phyloP scores from a whole-genome alignment of 1,140 invertebrate species.

The Drosophila dunni region DNA sequence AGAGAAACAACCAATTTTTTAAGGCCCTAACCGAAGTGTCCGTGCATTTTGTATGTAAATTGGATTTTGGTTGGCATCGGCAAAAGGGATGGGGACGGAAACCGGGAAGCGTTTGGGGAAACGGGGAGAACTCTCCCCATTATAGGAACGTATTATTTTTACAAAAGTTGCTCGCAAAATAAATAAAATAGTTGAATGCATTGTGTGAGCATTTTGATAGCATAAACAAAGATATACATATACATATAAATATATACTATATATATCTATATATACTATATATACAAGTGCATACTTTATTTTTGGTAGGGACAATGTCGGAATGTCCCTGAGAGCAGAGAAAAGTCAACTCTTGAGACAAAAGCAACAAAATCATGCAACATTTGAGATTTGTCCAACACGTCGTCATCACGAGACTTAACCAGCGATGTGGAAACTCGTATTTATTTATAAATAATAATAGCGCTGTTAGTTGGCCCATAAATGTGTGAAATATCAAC shows the following conservation, averaged over 20 bases:
- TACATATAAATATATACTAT: conserved; percentile 31
- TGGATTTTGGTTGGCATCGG: conserved; percentile 27
- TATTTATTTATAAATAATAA: conserved; percentile 32
- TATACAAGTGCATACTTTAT: conserved; percentile 77
- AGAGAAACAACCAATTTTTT: conserved; percentile 39
- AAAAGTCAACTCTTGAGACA: conserved; percentile 1
- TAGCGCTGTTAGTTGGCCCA: conserved; percentile 32
- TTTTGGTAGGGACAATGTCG: conserved; percentile 25
- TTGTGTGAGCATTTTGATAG: conserved; percentile 46
- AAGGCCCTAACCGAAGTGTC: conserved; percentile 36
- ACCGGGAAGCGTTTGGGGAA: neutral
- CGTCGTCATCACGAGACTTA: conserved; percentile 44
- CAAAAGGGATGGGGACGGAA: neutral
- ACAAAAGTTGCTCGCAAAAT: conserved; percentile 32
- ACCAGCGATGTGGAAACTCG: conserved; percentile 8
- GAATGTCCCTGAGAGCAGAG: conserved; percentile 15
- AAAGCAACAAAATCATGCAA: conserved; percentile 74
- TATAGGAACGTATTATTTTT: conserved; percentile 59
- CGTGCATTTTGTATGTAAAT: conserved; percentile 73
- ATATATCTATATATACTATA: conserved; percentile 49
- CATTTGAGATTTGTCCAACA: conserved; percentile 79
- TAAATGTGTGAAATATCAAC: conserved; percentile 36
- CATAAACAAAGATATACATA: conserved; percentile 66
- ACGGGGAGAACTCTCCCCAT: neutral
- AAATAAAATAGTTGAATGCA: conserved; percentile 35